phyloP scores from a whole-genome alignment of 2,888 invertebrate species.

The Aspidapion aeneum region DNA sequence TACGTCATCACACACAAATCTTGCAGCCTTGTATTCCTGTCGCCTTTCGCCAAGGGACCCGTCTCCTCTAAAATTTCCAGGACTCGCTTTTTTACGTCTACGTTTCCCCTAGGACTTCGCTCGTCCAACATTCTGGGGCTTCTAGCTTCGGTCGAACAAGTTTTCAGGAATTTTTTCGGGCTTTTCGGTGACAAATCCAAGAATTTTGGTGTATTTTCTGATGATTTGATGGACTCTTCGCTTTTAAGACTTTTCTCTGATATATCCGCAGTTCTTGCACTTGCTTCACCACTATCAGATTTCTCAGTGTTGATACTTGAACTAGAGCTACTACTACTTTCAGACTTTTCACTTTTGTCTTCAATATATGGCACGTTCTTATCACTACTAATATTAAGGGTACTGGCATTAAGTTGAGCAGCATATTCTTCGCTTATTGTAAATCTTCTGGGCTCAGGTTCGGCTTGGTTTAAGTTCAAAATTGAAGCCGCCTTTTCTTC shows the following conservation, averaged over 20 bases:
- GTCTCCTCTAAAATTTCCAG: constrained; percentile 45
- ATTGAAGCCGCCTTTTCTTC: constrained; percentile 25
- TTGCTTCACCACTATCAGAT: background rate
- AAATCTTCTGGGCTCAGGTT: background rate
- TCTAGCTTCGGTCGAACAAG: background rate
- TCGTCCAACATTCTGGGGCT: background rate
- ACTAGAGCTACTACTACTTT: background rate
- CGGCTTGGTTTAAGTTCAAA: background rate
- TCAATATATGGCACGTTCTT: background rate
- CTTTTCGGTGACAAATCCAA: background rate
- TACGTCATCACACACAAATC: constrained; percentile 45
- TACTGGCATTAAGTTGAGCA: background rate
- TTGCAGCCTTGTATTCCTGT: constrained; percentile 43
- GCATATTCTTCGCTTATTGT: background rate
- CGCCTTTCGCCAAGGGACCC: constrained; percentile 32
- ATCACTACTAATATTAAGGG: too few relatives aligned
- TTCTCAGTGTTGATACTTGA: background rate
- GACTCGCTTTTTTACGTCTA: constrained; percentile 43
- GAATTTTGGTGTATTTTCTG: background rate
- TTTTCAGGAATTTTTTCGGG: background rate
- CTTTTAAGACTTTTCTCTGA: background rate
- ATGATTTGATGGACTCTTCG: background rate
- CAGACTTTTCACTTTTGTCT: background rate
- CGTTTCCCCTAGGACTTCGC: background rate
- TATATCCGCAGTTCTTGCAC: background rate